A percentile compares a stretch with the other conserved stretches of the same genome.
Evolutionary conservation across 2,888 invertebrate genomes (phyloP).

Genomic region (Ophion ellenae): DNA sequence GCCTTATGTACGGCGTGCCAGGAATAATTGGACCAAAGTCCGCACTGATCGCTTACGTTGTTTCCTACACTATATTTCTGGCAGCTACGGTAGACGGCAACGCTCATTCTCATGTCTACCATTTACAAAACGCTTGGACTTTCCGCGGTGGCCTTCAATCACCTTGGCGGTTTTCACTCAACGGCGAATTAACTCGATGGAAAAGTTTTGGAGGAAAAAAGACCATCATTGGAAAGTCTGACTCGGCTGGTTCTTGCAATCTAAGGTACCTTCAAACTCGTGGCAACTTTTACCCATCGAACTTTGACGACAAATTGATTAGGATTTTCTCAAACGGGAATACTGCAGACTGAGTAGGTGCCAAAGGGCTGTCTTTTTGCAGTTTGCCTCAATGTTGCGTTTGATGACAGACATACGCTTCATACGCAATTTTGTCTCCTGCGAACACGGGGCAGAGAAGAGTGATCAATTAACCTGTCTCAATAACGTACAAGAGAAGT

Average conservation of each 20-base stretch:
- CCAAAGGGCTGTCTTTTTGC: neutral
- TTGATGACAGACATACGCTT: neutral
- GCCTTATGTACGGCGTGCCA: neutral
- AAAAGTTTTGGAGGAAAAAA: neutral
- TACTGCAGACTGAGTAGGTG: neutral
- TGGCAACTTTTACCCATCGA: neutral
- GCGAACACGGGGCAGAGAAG: neutral
- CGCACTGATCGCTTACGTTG: neutral
- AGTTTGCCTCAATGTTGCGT: neutral
- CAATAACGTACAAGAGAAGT: conserved; percentile 31
- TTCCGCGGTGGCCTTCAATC: neutral
- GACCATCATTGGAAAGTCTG: neutral
- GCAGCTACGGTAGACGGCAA: neutral
- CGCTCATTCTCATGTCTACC: neutral
- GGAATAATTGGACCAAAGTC: conserved; percentile 41
- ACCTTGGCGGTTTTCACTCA: neutral
- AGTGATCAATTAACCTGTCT: conserved; percentile 46
- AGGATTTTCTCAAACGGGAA: neutral
- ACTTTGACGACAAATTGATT: neutral
- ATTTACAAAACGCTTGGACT: neutral
- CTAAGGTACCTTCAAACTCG: neutral
- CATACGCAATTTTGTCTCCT: conserved; percentile 30
- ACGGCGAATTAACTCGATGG: neutral
- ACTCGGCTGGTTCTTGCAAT: neutral
- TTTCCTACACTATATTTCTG: neutral